These are phyloP conservation scores for Jaculus jaculus DNA, from an alignment of 2,113 vertebrate species.

Conservation along the genomic window DNA sequence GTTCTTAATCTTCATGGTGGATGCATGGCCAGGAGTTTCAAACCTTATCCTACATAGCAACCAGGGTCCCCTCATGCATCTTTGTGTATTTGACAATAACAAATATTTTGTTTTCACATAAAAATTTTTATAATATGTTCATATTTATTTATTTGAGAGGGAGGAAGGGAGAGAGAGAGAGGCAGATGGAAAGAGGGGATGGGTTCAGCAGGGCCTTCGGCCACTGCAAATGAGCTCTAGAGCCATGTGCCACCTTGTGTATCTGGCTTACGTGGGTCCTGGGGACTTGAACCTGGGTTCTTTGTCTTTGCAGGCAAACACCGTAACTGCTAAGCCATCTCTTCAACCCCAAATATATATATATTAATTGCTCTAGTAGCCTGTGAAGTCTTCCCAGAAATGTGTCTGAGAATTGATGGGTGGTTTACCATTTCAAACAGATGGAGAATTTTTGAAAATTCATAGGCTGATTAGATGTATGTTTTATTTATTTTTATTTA, in stretches of 20 bases:
- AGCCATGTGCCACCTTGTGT: no score
- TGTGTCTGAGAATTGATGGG: neutral
- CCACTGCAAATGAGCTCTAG: no score
- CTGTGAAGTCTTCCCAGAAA: neutral
- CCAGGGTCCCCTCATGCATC: neutral
- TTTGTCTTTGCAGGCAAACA: no score
- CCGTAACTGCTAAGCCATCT: no score
- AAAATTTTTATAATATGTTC: no score
- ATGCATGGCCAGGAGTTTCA: neutral
- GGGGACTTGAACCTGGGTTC: no score
- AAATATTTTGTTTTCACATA: slow-evolving; percentile 54
- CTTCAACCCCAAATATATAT: no score
- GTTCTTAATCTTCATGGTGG: slow-evolving; percentile 9
- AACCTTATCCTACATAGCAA: neutral
- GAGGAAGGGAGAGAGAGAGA: no score
- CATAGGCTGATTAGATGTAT: neutral
- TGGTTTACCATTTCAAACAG: slow-evolving; percentile 26
- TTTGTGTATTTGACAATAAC: slow-evolving; percentile 6
- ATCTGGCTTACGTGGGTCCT: no score
- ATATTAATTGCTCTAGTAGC: slow-evolving; percentile 33
- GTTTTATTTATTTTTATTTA: neutral
- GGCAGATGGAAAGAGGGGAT: no score
- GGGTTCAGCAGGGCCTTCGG: no score
- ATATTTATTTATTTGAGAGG: no score
- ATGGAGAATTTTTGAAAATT: neutral